Evolutionary conservation across 2,113 vertebrate genomes (phyloP).

Genomic region (Balaeniceps rex): DNA sequence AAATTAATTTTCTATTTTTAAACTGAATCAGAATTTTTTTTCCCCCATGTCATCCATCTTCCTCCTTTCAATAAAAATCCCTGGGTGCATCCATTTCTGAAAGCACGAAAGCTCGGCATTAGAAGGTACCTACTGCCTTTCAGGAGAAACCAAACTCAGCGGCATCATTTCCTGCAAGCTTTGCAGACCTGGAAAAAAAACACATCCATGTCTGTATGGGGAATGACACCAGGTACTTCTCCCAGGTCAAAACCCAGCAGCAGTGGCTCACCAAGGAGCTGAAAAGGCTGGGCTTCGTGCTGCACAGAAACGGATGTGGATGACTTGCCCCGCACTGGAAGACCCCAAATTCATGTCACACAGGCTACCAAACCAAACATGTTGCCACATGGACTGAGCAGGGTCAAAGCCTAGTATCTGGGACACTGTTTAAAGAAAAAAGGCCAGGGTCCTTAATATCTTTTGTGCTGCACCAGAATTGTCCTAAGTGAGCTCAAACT

Average conservation of each 20-base stretch:
- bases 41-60: accelerated
- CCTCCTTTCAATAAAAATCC: background rate
- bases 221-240: background rate
- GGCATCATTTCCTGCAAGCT: background rate
- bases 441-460: background rate
- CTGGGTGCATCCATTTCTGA: background rate
- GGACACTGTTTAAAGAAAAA: background rate
- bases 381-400: background rate
- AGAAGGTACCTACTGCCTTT: background rate
- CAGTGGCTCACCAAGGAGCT: background rate
- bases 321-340: background rate
- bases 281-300: background rate
- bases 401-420: too few relatives aligned
- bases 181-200: background rate
- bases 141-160: background rate
- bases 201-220: too few relatives aligned
- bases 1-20: background rate
- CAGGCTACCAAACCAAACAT: background rate
- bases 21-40: background rate
- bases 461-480: background rate
- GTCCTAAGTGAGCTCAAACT: background rate
- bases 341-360: background rate
- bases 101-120: background rate
- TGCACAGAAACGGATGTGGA: background rate
- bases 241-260: background rate